Conservation (phyloP, 2,888 invertebrate genomes). For the Scaptomyza flava region DNA sequence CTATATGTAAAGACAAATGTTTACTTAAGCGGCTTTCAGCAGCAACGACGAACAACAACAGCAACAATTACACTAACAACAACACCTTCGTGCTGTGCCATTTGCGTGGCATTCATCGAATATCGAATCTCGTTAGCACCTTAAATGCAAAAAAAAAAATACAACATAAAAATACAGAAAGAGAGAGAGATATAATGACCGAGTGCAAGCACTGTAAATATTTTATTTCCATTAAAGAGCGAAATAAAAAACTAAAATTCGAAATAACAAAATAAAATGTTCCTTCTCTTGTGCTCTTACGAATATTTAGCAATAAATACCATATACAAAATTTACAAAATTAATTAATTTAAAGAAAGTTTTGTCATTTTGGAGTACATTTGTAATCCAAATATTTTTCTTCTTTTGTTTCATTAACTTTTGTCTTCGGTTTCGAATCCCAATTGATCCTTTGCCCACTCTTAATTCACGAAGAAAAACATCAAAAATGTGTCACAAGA, state of each 20-base stretch:
- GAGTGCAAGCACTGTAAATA: too few species aligned
- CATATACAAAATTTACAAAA: background rate
- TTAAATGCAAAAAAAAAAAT: slow-evolving; percentile 16
- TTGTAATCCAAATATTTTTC: background rate
- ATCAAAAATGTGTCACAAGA: background rate
- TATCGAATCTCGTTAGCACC: slow-evolving; percentile 66
- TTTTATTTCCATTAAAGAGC: too few species aligned
- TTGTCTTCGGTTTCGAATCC: background rate
- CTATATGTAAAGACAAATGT: slow-evolving; percentile 3
- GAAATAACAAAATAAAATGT: too few species aligned
- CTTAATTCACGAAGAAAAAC: background rate
- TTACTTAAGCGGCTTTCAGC: slow-evolving; percentile 49
- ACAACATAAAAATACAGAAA: background rate
- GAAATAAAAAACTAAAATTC: too few species aligned
- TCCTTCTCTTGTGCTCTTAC: too few species aligned
- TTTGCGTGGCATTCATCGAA: slow-evolving; percentile 49
- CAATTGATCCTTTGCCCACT: background rate
- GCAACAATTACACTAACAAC: slow-evolving; percentile 2
- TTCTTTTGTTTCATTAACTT: background rate
- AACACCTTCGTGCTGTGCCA: slow-evolving; percentile 34
- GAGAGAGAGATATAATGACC: background rate
- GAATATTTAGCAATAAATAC: too few species aligned
- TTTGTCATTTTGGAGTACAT: too few species aligned
- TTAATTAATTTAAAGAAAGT: too few species aligned
- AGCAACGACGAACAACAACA: slow-evolving; percentile 6